Evolutionary conservation across 2,797 vertebrate species (phyloP).

Genomic region (Glossophaga mutica): DNA sequence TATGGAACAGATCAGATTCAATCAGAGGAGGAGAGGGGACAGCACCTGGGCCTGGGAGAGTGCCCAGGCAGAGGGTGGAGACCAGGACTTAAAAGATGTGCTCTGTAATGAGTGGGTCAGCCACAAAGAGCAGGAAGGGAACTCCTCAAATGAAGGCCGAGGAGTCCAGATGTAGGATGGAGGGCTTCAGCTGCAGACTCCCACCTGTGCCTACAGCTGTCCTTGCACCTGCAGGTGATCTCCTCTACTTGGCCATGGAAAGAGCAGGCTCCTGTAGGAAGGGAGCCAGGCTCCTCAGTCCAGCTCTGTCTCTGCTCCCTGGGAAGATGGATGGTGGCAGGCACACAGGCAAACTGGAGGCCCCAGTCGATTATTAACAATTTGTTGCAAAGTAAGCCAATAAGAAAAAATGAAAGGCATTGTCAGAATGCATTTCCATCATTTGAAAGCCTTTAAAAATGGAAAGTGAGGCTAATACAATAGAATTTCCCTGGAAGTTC

Average conservation of each 20-base stretch:
- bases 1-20: neutral
- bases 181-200: neutral
- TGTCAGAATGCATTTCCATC: conserved; percentile 71
- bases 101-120: fast-evolving
- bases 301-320: neutral
- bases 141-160: neutral
- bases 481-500: conserved; percentile 61
- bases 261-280: neutral
- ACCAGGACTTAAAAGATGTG: neutral
- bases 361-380: conserved; percentile 64
- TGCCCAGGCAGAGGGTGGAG: neutral
- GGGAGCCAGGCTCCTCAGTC: neutral
- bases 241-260: no score
- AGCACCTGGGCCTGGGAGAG: neutral
- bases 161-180: neutral
- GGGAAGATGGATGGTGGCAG: conserved; percentile 27
- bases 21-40: neutral
- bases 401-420: conserved; percentile 74
- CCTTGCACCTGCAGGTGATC: fast-evolving
- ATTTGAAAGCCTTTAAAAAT: conserved; percentile 70
- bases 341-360: neutral
- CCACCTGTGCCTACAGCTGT: neutral
- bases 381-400: conserved; percentile 75
- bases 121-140: neutral
- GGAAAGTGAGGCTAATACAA: conserved; percentile 41